These are phyloP conservation scores for Ascaphus truei DNA, from an alignment of 2,113 vertebrate genomes.

Conservation along the genomic window DNA sequence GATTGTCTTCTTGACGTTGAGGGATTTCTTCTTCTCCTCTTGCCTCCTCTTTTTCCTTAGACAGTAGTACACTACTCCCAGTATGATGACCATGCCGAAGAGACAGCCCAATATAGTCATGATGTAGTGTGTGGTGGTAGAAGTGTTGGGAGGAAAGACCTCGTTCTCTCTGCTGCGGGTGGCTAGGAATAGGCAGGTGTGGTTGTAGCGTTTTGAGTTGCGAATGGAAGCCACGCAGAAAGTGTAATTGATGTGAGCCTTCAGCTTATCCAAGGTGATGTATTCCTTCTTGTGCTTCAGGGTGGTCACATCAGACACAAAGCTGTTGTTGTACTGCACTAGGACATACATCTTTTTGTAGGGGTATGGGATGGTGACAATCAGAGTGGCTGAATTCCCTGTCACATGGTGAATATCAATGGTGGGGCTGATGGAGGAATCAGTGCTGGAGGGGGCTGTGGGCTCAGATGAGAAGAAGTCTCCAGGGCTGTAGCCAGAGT, in stretches of 20 bases:
- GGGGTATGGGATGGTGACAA: slow-evolving; percentile 88
- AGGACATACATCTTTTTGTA: slow-evolving; percentile 96
- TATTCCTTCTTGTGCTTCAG: slow-evolving; percentile 86
- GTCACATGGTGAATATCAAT: slow-evolving; percentile 84
- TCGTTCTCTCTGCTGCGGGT: slow-evolving; percentile 73
- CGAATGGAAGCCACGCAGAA: slow-evolving; percentile 89
- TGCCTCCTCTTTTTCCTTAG: slow-evolving; percentile 82
- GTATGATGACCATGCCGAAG: slow-evolving; percentile 95
- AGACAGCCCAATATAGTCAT: slow-evolving; percentile 97
- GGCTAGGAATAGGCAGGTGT: slow-evolving; percentile 89
- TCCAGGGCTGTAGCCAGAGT: slow-evolving; percentile 82
- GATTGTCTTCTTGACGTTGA: slow-evolving; percentile 96
- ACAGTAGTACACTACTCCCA: slow-evolving; percentile 94
- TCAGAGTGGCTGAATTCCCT: slow-evolving; percentile 74
- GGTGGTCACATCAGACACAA: slow-evolving; percentile 77
- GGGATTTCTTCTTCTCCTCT: slow-evolving; percentile 92
- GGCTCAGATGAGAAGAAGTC: slow-evolving; percentile 77
- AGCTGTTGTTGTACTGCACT: slow-evolving; percentile 87
- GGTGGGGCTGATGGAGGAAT: slow-evolving; percentile 67
- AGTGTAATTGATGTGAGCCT: slow-evolving; percentile 88
- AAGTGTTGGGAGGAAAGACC: slow-evolving; percentile 71
- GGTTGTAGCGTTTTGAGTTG: slow-evolving; percentile 90
- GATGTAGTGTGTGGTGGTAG: slow-evolving; percentile 95
- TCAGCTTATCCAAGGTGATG: slow-evolving; percentile 76
- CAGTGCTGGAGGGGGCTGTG: slow-evolving; percentile 61